A percentile compares a stretch with the other conserved stretches of the same genome.
Conservation (phyloP, 2,888 invertebrate genomes). For the Phalangium opilio region DNA sequence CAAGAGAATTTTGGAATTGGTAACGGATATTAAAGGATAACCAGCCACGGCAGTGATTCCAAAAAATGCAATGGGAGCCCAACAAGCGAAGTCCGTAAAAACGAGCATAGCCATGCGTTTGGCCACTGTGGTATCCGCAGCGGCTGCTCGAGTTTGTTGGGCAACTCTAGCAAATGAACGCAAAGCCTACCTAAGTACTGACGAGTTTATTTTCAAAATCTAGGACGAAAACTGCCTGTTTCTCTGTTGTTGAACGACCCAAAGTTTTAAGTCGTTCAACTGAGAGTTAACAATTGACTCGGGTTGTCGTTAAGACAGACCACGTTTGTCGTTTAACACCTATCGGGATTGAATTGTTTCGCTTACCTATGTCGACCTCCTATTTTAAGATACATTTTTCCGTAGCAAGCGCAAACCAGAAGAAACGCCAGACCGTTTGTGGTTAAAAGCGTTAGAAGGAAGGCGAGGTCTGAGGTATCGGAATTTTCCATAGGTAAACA, state of each 20-base stretch:
- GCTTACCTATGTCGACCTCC: background rate
- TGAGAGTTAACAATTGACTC: no score
- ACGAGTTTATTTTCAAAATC: no score
- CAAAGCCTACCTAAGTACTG: no score
- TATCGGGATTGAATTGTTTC: no score
- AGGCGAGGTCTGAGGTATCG: slow-evolving; percentile 50
- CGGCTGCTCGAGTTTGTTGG: slow-evolving; percentile 26
- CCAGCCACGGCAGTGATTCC: slow-evolving; percentile 72
- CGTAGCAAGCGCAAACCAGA: slow-evolving; percentile 67
- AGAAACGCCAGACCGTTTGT: slow-evolving; percentile 66
- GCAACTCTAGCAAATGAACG: background rate
- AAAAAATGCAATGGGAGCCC: slow-evolving; percentile 75
- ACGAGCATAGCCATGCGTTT: slow-evolving; percentile 81
- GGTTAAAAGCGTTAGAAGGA: slow-evolving; percentile 54
- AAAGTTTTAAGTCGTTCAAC: no score
- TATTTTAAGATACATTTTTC: slow-evolving; percentile 63
- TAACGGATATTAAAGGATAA: slow-evolving; percentile 62
- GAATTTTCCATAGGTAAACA: slow-evolving; percentile 74
- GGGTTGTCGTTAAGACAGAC: no score
- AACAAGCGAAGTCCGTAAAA: slow-evolving; percentile 48
- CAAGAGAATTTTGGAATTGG: slow-evolving; percentile 46
- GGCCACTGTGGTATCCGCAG: slow-evolving; percentile 56
- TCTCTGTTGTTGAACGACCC: no score
- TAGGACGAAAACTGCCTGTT: no score
- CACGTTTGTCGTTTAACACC: no score